These are phyloP conservation scores for Subacronicta megacephala DNA, from an alignment of 2,888 invertebrate genomes.

Conservation along the genomic window DNA sequence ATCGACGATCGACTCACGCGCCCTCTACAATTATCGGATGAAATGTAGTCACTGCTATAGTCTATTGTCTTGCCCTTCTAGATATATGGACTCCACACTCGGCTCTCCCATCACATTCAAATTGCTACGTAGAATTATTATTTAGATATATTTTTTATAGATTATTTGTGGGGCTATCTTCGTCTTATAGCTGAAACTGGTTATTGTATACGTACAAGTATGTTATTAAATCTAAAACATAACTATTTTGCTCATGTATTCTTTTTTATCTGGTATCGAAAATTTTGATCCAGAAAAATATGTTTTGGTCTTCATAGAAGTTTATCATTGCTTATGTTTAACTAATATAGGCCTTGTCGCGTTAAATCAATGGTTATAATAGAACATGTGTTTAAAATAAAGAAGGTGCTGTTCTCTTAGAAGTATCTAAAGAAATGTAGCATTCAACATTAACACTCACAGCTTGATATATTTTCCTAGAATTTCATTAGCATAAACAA, in stretches of 20 bases:
- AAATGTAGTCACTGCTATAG: constrained; percentile 75
- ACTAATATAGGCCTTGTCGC: too few relatives aligned
- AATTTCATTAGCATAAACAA: constrained; percentile 6
- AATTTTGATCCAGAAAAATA: too few relatives aligned
- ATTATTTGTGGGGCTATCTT: constrained; percentile 17
- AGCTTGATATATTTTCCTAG: not conserved
- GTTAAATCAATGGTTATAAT: too few relatives aligned
- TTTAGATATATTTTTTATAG: constrained; percentile 48
- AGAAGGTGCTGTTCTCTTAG: too few relatives aligned
- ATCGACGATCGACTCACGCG: constrained; percentile 67
- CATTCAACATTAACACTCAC: not conserved
- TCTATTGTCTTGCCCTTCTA: constrained; percentile 72
- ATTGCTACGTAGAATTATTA: constrained; percentile 54
- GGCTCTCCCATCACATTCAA: constrained; percentile 56
- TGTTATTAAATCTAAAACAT: not conserved
- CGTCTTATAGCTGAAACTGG: not conserved
- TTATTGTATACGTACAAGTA: not conserved
- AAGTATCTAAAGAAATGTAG: too few relatives aligned
- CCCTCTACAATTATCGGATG: constrained; percentile 79
- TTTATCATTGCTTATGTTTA: too few relatives aligned
- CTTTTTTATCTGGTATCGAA: too few relatives aligned
- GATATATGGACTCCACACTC: constrained; percentile 61
- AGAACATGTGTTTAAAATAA: too few relatives aligned
- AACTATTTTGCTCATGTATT: too few relatives aligned
- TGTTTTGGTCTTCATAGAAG: too few relatives aligned